These are phyloP conservation scores for Alfaro cultratus DNA, from an alignment of 2,797 vertebrate species.

Conservation along the genomic window DNA sequence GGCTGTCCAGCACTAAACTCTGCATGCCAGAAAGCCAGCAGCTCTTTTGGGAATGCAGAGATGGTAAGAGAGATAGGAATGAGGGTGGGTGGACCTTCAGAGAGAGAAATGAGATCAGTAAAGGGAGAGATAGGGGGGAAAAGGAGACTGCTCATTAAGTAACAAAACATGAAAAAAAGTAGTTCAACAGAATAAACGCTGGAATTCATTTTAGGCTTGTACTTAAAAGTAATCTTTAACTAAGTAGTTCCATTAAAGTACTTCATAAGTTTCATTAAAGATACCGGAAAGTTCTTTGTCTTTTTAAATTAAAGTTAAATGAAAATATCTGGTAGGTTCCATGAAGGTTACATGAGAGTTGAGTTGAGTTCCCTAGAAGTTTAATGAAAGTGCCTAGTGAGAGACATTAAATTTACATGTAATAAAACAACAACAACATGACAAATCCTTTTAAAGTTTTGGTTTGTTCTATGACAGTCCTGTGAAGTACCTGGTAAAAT, in stretches of 20 bases:
- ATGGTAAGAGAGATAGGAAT: conserved; percentile 72
- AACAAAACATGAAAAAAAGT: background rate
- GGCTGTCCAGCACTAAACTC: conserved; percentile 34
- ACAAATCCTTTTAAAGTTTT: background rate
- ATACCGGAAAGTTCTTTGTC: background rate
- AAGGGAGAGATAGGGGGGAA: conserved; percentile 39
- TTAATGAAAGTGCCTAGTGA: background rate
- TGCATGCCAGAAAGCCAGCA: conserved; percentile 51
- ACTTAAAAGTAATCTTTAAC: background rate
- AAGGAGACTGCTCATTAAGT: conserved; percentile 22
- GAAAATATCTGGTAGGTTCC: background rate
- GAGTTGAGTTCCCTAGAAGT: background rate
- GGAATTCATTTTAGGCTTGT: too few relatives aligned
- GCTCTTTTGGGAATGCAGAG: conserved; percentile 66
- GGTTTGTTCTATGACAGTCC: background rate
- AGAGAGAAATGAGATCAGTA: conserved; percentile 64
- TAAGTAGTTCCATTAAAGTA: background rate
- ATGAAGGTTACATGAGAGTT: background rate
- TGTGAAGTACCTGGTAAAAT: background rate
- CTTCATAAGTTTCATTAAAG: background rate
- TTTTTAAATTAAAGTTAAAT: background rate
- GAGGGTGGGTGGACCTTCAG: conserved; percentile 72
- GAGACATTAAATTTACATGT: background rate
- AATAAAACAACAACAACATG: too few relatives aligned
- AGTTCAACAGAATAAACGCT: background rate